Evolutionary conservation across 2,113 vertebrate genomes (phyloP), one percentile per base, ranked within the genome.

Genomic region (Suricata suricatta): DNA sequence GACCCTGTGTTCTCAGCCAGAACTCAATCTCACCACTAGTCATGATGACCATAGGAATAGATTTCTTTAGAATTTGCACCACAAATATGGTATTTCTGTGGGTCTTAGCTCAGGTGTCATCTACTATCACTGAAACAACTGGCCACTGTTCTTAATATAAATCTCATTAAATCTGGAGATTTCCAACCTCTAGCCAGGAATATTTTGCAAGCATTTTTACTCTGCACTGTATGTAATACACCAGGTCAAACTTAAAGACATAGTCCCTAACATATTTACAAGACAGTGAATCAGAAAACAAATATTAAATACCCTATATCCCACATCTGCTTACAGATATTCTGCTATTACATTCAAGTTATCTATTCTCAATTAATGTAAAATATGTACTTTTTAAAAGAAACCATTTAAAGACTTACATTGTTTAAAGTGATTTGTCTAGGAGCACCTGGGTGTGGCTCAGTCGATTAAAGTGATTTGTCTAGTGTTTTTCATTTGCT

Each of bases 241-340:
- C 25, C 50, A 72, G 41, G 33, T 33, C 64, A 96, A 71, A 69
- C 77, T 64, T 82, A 90, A 96, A 88, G 64, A 50, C 38, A n/a
- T 60, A 44, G 25, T 74, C 12, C 10, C 50, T 97, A 76, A 50
- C 1, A 57, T 93, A 60, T 52, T 68, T 79, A 38, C 9, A 91
- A 88, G 38, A 90, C 63, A 88, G n/a, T 38, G 89, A 97, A 77
- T n/a, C 47, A 88, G 23, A 97, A 86, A 93, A 96, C 14, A 9
- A 89, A 92, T 33, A 88, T 72, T 60, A 87, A 96, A 35, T 47
- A 27, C 15, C 17, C 89, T 92, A 76, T 79, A 93, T 82, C 81
- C 47, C 27, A 69, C 38, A 77, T 69, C 50, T 94, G 21, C 31
- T 95, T 63, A 41, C 5, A 95, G 57, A 95, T 35, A 64, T 44